Conservation (phyloP, 2,888 invertebrate species). For the Pollenia angustigena region DNA sequence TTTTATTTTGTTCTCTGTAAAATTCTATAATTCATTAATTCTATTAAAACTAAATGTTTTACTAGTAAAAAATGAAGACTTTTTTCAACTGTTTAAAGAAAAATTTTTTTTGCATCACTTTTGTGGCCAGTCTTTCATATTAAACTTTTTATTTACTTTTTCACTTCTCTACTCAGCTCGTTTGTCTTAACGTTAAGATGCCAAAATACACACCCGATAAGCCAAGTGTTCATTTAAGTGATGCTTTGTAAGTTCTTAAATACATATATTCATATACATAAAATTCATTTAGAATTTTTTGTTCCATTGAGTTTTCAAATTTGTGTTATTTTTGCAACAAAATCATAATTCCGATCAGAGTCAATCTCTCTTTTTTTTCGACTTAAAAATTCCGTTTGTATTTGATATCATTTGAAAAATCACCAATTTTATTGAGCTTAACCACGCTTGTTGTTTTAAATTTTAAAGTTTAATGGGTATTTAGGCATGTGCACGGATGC, state of each 20-base stretch:
- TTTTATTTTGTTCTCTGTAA: no score
- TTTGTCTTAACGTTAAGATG: constrained; percentile 53
- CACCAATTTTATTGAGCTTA: constrained; percentile 72
- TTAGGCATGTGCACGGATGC: constrained; percentile 56
- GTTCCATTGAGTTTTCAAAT: constrained; percentile 33
- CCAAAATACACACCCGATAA: constrained; percentile 72
- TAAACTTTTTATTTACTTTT: background rate
- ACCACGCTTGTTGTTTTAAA: constrained; percentile 69
- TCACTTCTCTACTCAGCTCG: constrained; percentile 15
- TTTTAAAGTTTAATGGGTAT: constrained; percentile 69
- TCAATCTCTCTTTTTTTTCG: constrained; percentile 20
- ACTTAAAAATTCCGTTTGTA: constrained; percentile 54
- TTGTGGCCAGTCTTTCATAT: constrained; percentile 12
- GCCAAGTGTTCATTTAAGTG: constrained; percentile 74
- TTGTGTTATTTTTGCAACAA: constrained; percentile 59
- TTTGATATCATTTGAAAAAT: constrained; percentile 75
- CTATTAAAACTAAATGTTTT: no score
- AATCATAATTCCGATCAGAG: constrained; percentile 69
- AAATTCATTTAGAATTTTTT: constrained; percentile 8
- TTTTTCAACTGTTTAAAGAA: background rate
- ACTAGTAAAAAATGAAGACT: no score
- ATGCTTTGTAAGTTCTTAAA: constrained; percentile 72
- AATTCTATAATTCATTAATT: no score
- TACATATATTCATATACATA: background rate
- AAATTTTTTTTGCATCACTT: background rate